Evolutionary conservation across 2,113 vertebrate species (phyloP), one percentile per base, ranked within the genome.

Genomic region (Proterorhinus semilunaris): DNA sequence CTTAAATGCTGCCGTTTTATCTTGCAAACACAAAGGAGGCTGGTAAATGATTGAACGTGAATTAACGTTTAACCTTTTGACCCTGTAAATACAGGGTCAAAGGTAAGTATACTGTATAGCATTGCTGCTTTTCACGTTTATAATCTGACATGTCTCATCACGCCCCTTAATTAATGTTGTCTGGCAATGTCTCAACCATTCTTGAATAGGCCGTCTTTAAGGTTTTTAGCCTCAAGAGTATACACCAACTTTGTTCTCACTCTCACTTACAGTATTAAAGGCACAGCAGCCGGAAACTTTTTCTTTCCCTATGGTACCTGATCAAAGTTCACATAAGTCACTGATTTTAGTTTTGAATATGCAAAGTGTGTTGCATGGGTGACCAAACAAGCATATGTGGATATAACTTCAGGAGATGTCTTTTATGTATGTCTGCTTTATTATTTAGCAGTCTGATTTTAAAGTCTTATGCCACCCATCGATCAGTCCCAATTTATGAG

Each of bases 61-160:
- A 61, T 15, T 44, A 44, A 12, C 13, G 12, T 15, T 59, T 43
- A 27, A 61, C 58, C 44, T 61, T 61, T 61, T 61, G 58, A 61
- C 58, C 27, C 27, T 58, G 12, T 58, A 13, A 58, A 42, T 58
- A 42, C 27, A 13, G 10, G 13, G 12, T 42, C n/a, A n/a, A n/a
- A n/a, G n/a, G 12, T 15, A 44, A n/a, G 4, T 61, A 13, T n/a
- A 44, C n/a, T n/a, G n/a, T n/a, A 44, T 15, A 44, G 58, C 42
- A 44, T 45, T 43, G 7, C 13, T 61, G 58, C 8, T n/a, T 44
- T 44, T 59, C 13, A 43, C 4, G 6, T 59, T 8, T 59, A 44
- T 15, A 4, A 27, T 21, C 50, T 54, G 43, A 49, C 53, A 12
- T 66, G 68, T 72, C 62, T 71, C 54, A 54, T 76, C 69, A 62